Evolutionary conservation across 2,797 vertebrate species (phyloP), one percentile per base, ranked within the genome.

Genomic region (Myoxocephalus aenaeus): DNA sequence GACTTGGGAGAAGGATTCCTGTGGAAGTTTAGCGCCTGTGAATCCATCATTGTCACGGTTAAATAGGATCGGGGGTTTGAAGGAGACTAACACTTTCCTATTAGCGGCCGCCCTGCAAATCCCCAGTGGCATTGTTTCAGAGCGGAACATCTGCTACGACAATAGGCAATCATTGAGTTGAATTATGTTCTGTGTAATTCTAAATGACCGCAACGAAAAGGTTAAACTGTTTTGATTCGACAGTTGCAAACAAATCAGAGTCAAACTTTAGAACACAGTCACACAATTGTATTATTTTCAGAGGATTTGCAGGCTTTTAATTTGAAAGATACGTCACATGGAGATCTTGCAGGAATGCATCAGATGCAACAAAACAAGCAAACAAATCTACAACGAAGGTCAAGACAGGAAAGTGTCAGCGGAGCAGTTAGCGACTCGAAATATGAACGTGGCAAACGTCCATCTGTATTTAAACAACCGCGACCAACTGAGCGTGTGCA

Each of bases 1-100:
- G 84, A 79, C 80, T 87, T 78, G 80, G 72, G 82, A 86, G 67
- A 58, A 61, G 88, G 86, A 85, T 86, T 91, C 83, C 84, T 83
- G 72, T 77, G 73, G 71, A 87, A 83, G 75, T 77, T 87, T 80
- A 81, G 86, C 77, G 75, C 77, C 84, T 61, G 79, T 88, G 87
- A 92, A 93, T 94, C 89, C 87, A 90, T 94, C 93, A 93, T 73
- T 93, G 93, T 94, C 92, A 92, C 18, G 0, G 71, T 83, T 92
- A 87, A 92, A 92, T 86, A 65, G 87, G 86, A 86, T 79, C 2
- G 22, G 71, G 66, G 77, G 65, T 63, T 80, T 86, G 80, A 82
- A 51, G 81, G 86, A 73, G 68, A 81, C 90, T 85, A 86, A 86
- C 61, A 65, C 70, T 78, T 61, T 77, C 72, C 80, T 85, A 75